Conservation (phyloP, 2,113 vertebrate genomes). For the Hippocampus abdominalis region DNA sequence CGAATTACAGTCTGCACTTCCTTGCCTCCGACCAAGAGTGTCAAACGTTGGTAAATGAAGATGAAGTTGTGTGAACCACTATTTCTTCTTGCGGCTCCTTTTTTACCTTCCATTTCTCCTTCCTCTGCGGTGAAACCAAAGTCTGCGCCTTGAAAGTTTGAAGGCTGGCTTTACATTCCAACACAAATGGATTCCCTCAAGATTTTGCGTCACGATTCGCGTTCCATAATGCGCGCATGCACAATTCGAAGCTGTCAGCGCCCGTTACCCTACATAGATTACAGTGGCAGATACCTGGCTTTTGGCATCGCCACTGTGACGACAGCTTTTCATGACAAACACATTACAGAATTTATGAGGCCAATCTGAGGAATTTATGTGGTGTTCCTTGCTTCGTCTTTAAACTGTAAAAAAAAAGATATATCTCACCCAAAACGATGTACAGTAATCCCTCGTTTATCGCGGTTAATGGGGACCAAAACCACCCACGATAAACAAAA, state of each 20-base stretch:
- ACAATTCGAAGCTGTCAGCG: conserved; percentile 34
- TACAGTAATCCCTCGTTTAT: too few species aligned
- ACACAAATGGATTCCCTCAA: conserved; percentile 37
- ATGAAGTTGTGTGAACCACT: conserved; percentile 31
- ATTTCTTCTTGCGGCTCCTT: conserved; percentile 22
- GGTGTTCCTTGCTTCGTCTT: not conserved
- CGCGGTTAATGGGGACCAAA: too few species aligned
- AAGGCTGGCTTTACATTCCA: conserved; percentile 49
- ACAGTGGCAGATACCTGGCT: conserved; percentile 12
- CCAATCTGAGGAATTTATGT: not conserved
- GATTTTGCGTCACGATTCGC: conserved; percentile 30
- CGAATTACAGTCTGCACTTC: conserved; percentile 2
- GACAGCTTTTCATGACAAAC: conserved; percentile 20
- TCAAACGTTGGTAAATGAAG: conserved; percentile 27
- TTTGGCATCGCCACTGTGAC: conserved; percentile 13
- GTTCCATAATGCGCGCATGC: conserved; percentile 1
- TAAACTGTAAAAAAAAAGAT: not conserved
- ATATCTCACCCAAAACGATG: too few species aligned
- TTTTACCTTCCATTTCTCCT: not conserved
- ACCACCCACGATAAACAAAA: too few species aligned
- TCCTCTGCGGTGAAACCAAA: conserved; percentile 18
- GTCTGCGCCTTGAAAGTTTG: conserved; percentile 30
- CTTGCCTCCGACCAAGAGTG: not conserved
- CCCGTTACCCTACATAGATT: conserved; percentile 12
- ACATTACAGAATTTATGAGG: not conserved